A percentile compares a stretch with the other conserved stretches of the same genome.
Conservation (phyloP, 2,797 vertebrate genomes). For the Oreortyx pictus region DNA sequence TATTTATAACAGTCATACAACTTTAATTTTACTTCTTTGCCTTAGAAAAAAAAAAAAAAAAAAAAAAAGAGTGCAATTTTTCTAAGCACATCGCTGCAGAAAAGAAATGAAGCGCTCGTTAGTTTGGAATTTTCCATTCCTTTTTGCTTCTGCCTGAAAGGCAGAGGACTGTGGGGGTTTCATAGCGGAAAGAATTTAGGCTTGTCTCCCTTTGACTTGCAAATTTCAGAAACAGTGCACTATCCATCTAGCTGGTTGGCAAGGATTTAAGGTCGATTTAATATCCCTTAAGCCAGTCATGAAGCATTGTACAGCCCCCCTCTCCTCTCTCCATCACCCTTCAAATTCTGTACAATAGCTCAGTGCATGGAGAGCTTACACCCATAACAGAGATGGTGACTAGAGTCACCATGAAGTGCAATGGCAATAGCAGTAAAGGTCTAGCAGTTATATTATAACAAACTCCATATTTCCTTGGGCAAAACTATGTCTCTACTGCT, state of each 20-base stretch:
- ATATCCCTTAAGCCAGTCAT: conserved; percentile 48
- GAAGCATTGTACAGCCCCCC: conserved; percentile 23
- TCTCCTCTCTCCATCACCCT: background rate
- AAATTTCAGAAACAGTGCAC: conserved; percentile 54
- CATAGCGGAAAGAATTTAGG: conserved; percentile 50
- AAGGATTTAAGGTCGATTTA: conserved; percentile 48
- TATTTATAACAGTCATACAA: conserved; percentile 95
- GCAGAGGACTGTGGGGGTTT: conserved; percentile 46
- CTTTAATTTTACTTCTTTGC: conserved; percentile 87
- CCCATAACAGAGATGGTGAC: background rate
- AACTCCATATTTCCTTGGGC: background rate
- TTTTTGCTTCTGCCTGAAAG: conserved; percentile 63
- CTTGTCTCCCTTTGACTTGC: conserved; percentile 41
- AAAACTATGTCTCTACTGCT: background rate
- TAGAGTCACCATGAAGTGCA: background rate
- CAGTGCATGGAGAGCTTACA: background rate
- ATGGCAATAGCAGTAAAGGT: background rate
- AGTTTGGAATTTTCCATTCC: conserved; percentile 79
- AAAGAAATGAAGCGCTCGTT: conserved; percentile 46
- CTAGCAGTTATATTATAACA: background rate
- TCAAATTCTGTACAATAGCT: background rate
- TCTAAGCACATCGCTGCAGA: conserved; percentile 69
- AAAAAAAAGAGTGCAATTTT: conserved; percentile 69
- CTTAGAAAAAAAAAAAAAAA: conserved; percentile 69
- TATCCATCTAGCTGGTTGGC: conserved; percentile 28